Base-by-base conservation (phyloP, 2,113 vertebrate genomes). In the Leiothrix lutea region DNA sequence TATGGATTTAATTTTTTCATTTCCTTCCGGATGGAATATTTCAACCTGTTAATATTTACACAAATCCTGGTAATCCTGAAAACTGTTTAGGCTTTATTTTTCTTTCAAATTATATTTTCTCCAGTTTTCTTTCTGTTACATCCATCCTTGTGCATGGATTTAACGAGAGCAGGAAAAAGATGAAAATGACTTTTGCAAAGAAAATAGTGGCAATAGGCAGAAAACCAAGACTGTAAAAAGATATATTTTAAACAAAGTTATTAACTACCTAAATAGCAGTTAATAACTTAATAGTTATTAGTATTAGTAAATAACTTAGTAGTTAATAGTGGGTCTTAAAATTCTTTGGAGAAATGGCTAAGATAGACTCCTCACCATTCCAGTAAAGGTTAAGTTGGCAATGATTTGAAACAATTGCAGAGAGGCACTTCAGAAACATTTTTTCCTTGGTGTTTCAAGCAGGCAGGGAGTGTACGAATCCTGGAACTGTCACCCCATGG, bases 51-150 rank as follows among this genome's bases (percentile, higher is more conserved):
- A 92, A 95, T 79, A 57, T 64, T 73, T 45, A 80, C 40, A 40
- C 51, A 93, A 96, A 96, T 80, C 75, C 75, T 53, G 31, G 31
- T 93, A 90, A 83, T 92, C 80, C 79, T 92, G 56, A 73, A 78
- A 91, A 54, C 56, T 61, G 31, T 8, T 67, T 54, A 66, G 42
- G 29, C 26, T 94, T 82, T 86, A 70, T 93, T 94, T 95, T 92
- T 77, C 58, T 88, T 94, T 91, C 66, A 90, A 91, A 91, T 93
- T 25, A 18, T 60, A 75, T 50, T 85, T 91, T 66, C 26, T 54
- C 15, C 53, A 36, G 4, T 79, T 95, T 90, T 79, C 77, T 60
- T 82, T 61, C 38, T 29, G 33, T 67, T 83, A 60, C 6, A 74
- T 12, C 28, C 10, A 29, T 44, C 62, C 44, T 57, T 72, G 31